These are phyloP conservation scores for Globodera ellingtonae DNA, from an alignment of 1,140 invertebrate genomes.

Conservation along the genomic window DNA sequence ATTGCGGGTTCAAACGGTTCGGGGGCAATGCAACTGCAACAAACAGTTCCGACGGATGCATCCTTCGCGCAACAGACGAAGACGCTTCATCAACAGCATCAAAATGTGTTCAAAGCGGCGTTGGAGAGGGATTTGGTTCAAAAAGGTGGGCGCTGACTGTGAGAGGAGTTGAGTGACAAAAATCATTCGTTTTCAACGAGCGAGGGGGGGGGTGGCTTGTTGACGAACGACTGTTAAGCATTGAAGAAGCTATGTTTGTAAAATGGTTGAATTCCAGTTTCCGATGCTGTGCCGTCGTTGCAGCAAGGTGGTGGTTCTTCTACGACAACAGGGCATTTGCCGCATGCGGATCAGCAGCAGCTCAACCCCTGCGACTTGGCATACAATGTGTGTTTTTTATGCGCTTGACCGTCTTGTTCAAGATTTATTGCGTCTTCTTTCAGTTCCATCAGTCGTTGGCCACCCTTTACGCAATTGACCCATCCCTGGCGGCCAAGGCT, in stretches of 20 bases:
- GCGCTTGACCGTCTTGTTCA: no score
- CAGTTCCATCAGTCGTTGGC: conserved; percentile 35
- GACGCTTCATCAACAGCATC: not conserved
- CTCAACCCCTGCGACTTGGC: no score
- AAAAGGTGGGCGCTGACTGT: not conserved
- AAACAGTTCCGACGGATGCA: not conserved
- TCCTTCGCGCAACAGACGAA: not conserved
- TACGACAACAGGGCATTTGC: no score
- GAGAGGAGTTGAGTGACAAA: no score
- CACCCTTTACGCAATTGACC: conserved; percentile 29
- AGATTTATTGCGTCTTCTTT: not conserved
- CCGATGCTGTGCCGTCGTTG: no score
- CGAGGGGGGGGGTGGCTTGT: no score
- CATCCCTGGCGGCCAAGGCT: conserved; percentile 24
- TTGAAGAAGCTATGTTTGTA: no score
- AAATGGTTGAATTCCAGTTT: no score
- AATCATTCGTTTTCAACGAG: no score
- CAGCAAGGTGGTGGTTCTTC: no score
- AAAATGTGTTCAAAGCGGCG: not conserved
- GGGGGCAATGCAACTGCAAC: not conserved
- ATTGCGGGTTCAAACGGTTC: not conserved
- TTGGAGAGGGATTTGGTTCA: not conserved
- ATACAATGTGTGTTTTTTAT: not conserved
- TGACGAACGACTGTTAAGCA: no score
- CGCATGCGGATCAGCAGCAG: no score